Evolutionary conservation across 2,888 invertebrate species (phyloP).

Genomic region (Cartodere bifasciata): DNA sequence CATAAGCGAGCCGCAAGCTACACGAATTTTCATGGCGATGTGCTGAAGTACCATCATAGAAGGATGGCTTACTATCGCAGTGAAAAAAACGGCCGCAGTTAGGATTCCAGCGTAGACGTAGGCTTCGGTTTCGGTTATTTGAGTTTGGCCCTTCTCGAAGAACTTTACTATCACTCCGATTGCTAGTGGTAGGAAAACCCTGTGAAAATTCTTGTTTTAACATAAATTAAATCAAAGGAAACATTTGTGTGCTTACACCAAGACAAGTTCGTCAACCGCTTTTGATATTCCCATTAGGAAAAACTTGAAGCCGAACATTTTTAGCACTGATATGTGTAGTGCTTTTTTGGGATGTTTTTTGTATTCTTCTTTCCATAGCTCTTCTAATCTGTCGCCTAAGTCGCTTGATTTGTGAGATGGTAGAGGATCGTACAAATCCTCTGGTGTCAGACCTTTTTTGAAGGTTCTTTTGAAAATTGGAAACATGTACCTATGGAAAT

Average conservation of each 20-base stretch:
- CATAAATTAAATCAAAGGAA: background rate
- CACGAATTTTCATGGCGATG: conserved; percentile 73
- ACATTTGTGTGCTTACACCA: conserved; percentile 26
- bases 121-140: conserved; percentile 41
- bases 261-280: conserved; percentile 26
- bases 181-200: conserved; percentile 35
- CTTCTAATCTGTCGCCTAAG: conserved; percentile 52
- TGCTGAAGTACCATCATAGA: conserved; percentile 79
- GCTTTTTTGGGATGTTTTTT: conserved; percentile 27
- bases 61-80: conserved; percentile 45
- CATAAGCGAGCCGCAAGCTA: conserved; percentile 71
- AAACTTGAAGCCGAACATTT: conserved; percentile 26
- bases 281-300: conserved; percentile 25
- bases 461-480: conserved; percentile 61
- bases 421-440: conserved; percentile 59
- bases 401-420: conserved; percentile 51
- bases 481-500: conserved; percentile 53
- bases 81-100: conserved; percentile 32
- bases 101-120: conserved; percentile 65
- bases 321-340: conserved; percentile 25
- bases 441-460: conserved; percentile 52
- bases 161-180: conserved; percentile 51
- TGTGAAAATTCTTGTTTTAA: conserved; percentile 16
- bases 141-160: conserved; percentile 37
- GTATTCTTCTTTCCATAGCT: conserved; percentile 32